phyloP scores from a whole-genome alignment of 2,888 invertebrate genomes.

The Mamestra brassicae region DNA sequence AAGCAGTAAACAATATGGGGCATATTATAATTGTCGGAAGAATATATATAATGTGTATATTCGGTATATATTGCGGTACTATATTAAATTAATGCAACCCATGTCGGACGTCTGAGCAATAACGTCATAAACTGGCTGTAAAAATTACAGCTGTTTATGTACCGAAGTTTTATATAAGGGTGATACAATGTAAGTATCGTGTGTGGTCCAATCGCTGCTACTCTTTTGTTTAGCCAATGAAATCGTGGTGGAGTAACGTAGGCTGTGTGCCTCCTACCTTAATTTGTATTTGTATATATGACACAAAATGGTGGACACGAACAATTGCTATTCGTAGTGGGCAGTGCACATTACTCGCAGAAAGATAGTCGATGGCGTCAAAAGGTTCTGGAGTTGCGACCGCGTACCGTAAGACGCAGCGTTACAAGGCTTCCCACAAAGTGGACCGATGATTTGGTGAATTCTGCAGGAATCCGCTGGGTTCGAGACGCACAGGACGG shows the following conservation, averaged over 20 bases:
- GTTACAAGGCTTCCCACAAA: not conserved
- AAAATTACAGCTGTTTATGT: constrained; percentile 70
- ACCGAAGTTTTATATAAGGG: constrained; percentile 63
- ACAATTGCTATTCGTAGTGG: too few species aligned
- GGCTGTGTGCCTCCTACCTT: not conserved
- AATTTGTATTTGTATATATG: constrained; percentile 11
- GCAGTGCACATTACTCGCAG: not conserved
- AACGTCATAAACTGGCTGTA: constrained; percentile 64
- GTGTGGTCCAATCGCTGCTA: constrained; percentile 61
- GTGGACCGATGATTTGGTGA: not conserved
- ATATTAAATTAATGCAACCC: constrained; percentile 76
- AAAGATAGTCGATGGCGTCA: not conserved
- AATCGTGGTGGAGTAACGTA: constrained; percentile 1
- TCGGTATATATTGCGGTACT: constrained; percentile 44
- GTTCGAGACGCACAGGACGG: too few species aligned
- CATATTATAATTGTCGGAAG: constrained; percentile 66
- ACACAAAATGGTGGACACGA: too few species aligned
- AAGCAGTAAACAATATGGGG: constrained; percentile 41
- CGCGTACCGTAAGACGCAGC: not conserved
- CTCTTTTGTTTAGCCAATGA: constrained; percentile 33
- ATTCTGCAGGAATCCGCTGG: too few species aligned
- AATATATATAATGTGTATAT: constrained; percentile 11
- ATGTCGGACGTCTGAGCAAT: constrained; percentile 71
- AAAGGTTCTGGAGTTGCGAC: not conserved
- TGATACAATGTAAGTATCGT: constrained; percentile 65